Base-by-base conservation (phyloP, 1,140 invertebrate species). In the Diorhabda elongata region DNA sequence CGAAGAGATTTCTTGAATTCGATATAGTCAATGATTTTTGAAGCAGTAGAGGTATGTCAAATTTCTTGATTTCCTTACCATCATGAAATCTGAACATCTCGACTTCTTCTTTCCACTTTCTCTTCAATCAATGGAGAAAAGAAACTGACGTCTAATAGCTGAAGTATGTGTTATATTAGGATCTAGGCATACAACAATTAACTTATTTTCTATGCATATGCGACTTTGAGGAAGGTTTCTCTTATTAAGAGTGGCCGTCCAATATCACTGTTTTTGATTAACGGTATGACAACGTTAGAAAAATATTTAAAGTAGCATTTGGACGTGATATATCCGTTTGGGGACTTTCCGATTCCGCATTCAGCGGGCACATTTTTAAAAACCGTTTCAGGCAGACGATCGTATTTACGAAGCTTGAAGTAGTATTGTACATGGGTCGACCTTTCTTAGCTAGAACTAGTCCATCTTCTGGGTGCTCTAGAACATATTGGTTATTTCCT, bases 391-490 rank as follows among this genome's bases (percentile, higher is more conserved):
- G 81, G 76, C 5, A 81, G 63, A 11, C 78, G 69, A 71, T 79
- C 69, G 61, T 77, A 78, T 42, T 76, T 74, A 61, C 74, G 82
- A 0, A 83, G 44, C 45, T 80, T 66, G 68, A 65, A 5, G 70
- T 52, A 41, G 42, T 52, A 52, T 44, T 44, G 26, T 68, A 65
- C 5, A 64, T 43, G 7, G 4, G 41, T 8, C 9, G 3, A 42
- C 63, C 68, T 65, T 52, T 69, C 42, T 65, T 57, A 3, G 62
- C 62, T 11, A 65, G 6, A 66, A 78, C 74, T 11, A 72, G 73
- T 44, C 60, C 69, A 11, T 70, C 72, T 70, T 76, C 75, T 9
- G 74, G 65, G 44, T 67, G 11, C 4, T 67, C 26, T n/a, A 60
- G 42, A 41, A 59, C 57, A 59, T 7, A 5, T 3, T 8, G 7